Conservation (phyloP, 1,140 invertebrate species). For the Eufriesea mexicana region DNA sequence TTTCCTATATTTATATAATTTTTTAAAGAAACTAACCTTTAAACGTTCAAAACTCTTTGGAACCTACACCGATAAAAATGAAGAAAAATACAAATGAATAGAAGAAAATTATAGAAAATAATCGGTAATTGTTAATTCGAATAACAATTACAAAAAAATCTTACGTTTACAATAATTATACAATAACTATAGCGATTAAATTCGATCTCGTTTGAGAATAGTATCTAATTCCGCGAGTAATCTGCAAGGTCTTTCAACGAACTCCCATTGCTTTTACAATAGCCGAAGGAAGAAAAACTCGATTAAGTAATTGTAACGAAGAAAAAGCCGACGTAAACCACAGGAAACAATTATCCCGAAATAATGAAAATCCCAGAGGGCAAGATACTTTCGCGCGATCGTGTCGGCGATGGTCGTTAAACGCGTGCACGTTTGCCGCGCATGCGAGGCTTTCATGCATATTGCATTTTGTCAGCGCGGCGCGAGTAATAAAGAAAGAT, state of each 20-base stretch:
- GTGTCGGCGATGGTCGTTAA: neutral
- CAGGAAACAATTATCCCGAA: neutral
- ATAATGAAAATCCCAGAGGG: neutral
- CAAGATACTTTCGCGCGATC: neutral
- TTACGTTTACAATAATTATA: no score
- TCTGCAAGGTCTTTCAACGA: neutral
- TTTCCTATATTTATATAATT: no score
- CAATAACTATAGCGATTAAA: no score
- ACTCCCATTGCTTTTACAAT: neutral
- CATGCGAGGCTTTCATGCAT: slow-evolving; percentile 22
- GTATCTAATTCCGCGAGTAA: no score
- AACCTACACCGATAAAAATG: no score
- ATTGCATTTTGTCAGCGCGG: slow-evolving; percentile 37
- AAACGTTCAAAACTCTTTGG: no score
- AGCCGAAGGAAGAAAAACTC: neutral
- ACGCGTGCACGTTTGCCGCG: neutral
- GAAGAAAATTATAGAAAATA: no score
- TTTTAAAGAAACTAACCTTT: no score
- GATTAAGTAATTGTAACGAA: neutral
- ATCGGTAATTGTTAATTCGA: no score
- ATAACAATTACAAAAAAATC: no score
- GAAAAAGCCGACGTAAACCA: neutral
- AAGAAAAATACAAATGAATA: no score
- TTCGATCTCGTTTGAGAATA: no score
- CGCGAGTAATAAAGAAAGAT: slow-evolving; percentile 40